Evolutionary conservation across 2,797 vertebrate genomes (phyloP), one percentile per base, ranked within the genome.

Genomic region (Squalus acanthias): DNA sequence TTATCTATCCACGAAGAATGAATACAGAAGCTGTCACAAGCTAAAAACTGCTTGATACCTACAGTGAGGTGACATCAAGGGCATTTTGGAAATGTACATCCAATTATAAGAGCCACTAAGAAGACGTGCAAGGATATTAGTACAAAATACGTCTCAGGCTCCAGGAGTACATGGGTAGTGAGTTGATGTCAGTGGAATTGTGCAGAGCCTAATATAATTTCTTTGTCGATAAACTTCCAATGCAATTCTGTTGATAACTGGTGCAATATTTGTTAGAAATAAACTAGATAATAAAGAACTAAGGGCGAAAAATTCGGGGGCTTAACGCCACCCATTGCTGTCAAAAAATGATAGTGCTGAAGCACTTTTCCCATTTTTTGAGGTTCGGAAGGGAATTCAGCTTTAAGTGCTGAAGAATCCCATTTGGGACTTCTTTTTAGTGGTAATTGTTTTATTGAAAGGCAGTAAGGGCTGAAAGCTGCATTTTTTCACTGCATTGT

Each of bases 31-130:
- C 69, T 95, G 26, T 17, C 24, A 70, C 67, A 29, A 95, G 26
- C 65, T 9, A 95, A 72, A 50, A 65, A 6, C 29, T 92, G 29
- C 60, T 92, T 92, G 67, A 70, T 95, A 53, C 22, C 3, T 72
- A 69, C 29, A n/a, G 70, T 60, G 94, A 76, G 70, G 50, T 95
- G 67, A 95, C 70, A 57, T 95, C 50, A 76, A 74, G 70, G 70
- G 94, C 15, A 76, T 76, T 74, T 46, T 60, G 46, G 70, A 76
- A 57, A 72, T 70, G 50, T 76, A 57, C 39, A 29, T 72, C 10
- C 26, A 95, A 50, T 95, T 46, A 70, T 24, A 70, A 69, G 65
- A n/a, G 46, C 9, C 67, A 46, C 46, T 0, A 65, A 17, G 57
- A 65, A 89, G 87, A 60, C 15, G 53, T 24, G 5, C 26, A 87